Evolutionary conservation across 1,140 invertebrate species (phyloP).

Genomic region (Pseudachorutes palmiensis): DNA sequence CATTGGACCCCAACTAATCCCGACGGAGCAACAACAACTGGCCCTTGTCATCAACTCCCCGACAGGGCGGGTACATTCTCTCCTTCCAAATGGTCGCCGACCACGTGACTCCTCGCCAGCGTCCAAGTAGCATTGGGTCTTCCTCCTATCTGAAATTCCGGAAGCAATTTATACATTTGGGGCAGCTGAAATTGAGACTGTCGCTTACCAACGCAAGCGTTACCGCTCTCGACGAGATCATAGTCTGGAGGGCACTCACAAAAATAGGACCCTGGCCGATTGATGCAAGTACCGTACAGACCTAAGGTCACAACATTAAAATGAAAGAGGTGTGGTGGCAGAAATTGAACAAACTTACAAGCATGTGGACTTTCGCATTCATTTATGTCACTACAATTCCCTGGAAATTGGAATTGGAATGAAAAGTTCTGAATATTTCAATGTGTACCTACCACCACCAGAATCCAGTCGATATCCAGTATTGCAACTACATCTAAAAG

Average conservation of each 20-base stretch:
- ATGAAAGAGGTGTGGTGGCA: not conserved
- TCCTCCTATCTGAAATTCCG: constrained; percentile 66
- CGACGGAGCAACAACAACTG: constrained; percentile 78
- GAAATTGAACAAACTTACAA: constrained; percentile 41
- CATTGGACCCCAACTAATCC: constrained; percentile 70
- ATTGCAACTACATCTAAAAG: constrained; percentile 74
- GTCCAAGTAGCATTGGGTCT: constrained; percentile 66
- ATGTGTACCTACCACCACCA: constrained; percentile 50
- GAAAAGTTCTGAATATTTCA: not conserved
- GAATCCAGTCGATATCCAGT: constrained; percentile 72
- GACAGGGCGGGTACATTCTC: constrained; percentile 49
- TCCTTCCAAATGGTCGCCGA: constrained; percentile 39
- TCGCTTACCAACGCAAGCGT: constrained; percentile 60
- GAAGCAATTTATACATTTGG: constrained; percentile 20
- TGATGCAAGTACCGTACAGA: constrained; percentile 50
- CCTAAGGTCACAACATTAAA: too few species aligned
- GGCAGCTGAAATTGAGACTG: not conserved
- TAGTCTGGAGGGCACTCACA: constrained; percentile 50
- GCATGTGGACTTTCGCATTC: constrained; percentile 54
- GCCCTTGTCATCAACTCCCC: constrained; percentile 60
- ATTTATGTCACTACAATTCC: constrained; percentile 53
- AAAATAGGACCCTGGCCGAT: constrained; percentile 50
- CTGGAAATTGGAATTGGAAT: constrained; percentile 34
- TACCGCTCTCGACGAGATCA: constrained; percentile 55
- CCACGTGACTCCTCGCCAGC: constrained; percentile 42